These are phyloP conservation scores for Parnassius apollo DNA, from an alignment of 2,888 invertebrate species.

Conservation along the genomic window DNA sequence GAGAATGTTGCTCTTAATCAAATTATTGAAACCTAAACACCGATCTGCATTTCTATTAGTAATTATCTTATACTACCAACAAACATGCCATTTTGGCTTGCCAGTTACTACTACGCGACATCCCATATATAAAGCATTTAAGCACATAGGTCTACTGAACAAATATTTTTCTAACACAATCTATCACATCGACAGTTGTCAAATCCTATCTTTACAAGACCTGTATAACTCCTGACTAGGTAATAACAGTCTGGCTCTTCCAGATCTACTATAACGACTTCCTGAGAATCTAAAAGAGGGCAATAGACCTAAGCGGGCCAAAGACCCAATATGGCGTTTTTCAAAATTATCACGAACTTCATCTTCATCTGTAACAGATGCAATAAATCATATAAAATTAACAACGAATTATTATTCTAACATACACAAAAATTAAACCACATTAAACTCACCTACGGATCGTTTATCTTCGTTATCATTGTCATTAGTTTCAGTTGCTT, in stretches of 20 bases:
- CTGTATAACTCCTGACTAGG: slow-evolving; percentile 75
- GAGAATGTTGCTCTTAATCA: background rate
- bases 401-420: slow-evolving; percentile 1
- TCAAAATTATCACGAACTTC: slow-evolving; percentile 70
- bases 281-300: slow-evolving; percentile 88
- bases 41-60: slow-evolving; percentile 16
- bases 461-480: slow-evolving; percentile 84
- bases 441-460: slow-evolving; percentile 85
- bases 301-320: slow-evolving; percentile 91
- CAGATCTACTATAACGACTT: slow-evolving; percentile 89
- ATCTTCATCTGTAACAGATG: slow-evolving; percentile 72
- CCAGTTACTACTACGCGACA: slow-evolving; percentile 26
- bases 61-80: slow-evolving; percentile 10
- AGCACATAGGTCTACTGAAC: slow-evolving; percentile 31
- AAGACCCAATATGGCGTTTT: slow-evolving; percentile 91
- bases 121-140: slow-evolving; percentile 29
- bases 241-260: slow-evolving; percentile 81
- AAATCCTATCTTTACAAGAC: slow-evolving; percentile 53
- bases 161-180: slow-evolving; percentile 33
- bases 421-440: background rate
- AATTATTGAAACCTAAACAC: slow-evolving; percentile 4
- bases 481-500: slow-evolving; percentile 71
- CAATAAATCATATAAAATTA: slow-evolving; percentile 36
- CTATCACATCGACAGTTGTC: slow-evolving; percentile 43
- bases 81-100: slow-evolving; percentile 17